Base-by-base conservation (phyloP, 1,140 invertebrate species). In the Polypedilum pembai region DNA sequence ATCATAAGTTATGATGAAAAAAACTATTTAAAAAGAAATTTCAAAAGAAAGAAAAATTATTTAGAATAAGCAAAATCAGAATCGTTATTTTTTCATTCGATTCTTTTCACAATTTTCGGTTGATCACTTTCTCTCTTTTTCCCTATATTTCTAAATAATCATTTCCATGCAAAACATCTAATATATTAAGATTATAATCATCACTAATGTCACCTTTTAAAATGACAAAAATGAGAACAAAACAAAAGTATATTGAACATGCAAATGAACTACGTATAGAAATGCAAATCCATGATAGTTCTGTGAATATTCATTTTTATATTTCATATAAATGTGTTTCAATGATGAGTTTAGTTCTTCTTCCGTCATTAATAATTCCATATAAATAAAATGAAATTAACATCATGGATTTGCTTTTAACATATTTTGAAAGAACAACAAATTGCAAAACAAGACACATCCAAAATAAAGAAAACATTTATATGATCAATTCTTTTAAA, bases 41-140 rank as follows among this genome's bases (percentile, higher is more conserved):
- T 78, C 77, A 78, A 73, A 72, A 73, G 75, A 78, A 78, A 80
- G 80, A 77, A 79, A 78, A 77, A 45, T 76, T 76, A 76, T 73
- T 40, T 77, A 73, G 73, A 76, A 76, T 41, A 77, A 75, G 73
- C 77, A 77, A 76, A 77, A 75, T 33, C 75, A 33, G 24, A 33
- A 33, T 76, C 77, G 74, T 74, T 76, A 76, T 74, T 74, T 75
- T 41, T 74, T 69, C 75, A 74, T 12, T 56, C 12, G 45, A 56
- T n/a, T n/a, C 3, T 56, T 56, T 33, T 33, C 5, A 33, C 24
- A 5, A 33, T 5, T 33, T 33, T 33, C 24, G 24, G 24, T 33
- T 33, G 24, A 33, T 33, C 24, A 33, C 24, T 33, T 33, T 33
- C 24, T 33, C 24, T 33, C 24, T 33, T 33, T 33, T 33, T 33